Conservation (phyloP, 2,888 invertebrate species). For the Penaeus monodon region DNA sequence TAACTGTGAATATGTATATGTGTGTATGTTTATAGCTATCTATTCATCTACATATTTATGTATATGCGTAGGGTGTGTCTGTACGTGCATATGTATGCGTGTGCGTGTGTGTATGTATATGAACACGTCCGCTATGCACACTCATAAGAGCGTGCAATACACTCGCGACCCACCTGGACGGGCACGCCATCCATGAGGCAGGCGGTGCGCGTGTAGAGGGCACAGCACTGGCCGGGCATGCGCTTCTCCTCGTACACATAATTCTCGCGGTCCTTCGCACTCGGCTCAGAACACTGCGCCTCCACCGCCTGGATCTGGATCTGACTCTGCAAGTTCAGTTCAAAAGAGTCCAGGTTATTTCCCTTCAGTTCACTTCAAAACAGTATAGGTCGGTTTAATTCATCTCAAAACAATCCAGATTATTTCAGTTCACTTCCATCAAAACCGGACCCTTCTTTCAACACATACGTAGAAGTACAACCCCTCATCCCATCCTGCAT, state of each 20-base stretch:
- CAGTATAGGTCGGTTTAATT: too few species aligned
- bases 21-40: too few species aligned
- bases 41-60: too few species aligned
- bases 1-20: too few species aligned
- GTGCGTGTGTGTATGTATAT: background rate
- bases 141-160: background rate
- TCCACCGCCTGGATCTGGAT: conserved; percentile 60
- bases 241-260: conserved; percentile 49
- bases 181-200: conserved; percentile 53
- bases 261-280: conserved; percentile 44
- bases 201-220: conserved; percentile 43
- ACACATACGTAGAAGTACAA: too few species aligned
- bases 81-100: too few species aligned
- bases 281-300: conserved; percentile 62
- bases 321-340: conserved; percentile 33
- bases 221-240: conserved; percentile 59
- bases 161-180: conserved; percentile 44
- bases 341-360: too few species aligned
- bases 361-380: background rate
- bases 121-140: background rate
- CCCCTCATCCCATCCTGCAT: too few species aligned
- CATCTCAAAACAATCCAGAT: too few species aligned
- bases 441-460: too few species aligned
- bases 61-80: too few species aligned
- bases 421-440: too few species aligned